Evolutionary conservation across 2,113 vertebrate genomes (phyloP), one percentile per base, ranked within the genome.

Genomic region (Boulengeromyrus knoepffleri): DNA sequence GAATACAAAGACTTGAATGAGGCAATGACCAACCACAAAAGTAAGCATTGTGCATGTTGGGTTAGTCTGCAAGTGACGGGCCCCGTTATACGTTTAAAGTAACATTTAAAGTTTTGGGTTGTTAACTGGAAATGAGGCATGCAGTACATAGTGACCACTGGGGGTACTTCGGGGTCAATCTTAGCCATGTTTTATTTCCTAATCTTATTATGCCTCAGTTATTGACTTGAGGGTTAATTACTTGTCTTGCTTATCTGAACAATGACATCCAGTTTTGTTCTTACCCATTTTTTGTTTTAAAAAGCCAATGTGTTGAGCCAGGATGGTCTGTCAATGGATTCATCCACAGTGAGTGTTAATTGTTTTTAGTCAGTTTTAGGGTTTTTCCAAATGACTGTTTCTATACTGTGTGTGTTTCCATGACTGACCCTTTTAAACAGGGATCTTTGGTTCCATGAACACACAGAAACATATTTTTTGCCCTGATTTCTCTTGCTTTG

Each of bases 401-500:
- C 49, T 53, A 17, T 87, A 53, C 47, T 86, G 24, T 36, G 24
- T 36, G n/a, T 52, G 47, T 31, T 50, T 27, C 46, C 13, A 70
- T 85, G 42, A 53, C 42, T 45, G 39, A 5, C 42, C 85, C 90
- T 77, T 90, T 77, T 90, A 88, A 74, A 13, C 1, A 90, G 50
- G 53, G 83, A 89, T 87, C 24, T 47, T 77, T 36, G 42, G 88
- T 74, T 87, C 88, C 66, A 77, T 89, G 89, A 77, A 77, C 85
- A 74, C 47, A 15, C 21, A 36, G 36, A 46, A 85, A 56, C 49
- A 53, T 91, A 91, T 89, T 91, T 87, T 74, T 58, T 88, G 87
- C 45, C 88, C 89, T 89, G 90, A 74, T 84, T 87, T 42, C 56
- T 83, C n/a, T 39, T 87, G 42, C 66, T 46, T 49, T 46, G 88